Base-by-base conservation (phyloP, 2,113 vertebrate species). In the Hemicordylus capensis region DNA sequence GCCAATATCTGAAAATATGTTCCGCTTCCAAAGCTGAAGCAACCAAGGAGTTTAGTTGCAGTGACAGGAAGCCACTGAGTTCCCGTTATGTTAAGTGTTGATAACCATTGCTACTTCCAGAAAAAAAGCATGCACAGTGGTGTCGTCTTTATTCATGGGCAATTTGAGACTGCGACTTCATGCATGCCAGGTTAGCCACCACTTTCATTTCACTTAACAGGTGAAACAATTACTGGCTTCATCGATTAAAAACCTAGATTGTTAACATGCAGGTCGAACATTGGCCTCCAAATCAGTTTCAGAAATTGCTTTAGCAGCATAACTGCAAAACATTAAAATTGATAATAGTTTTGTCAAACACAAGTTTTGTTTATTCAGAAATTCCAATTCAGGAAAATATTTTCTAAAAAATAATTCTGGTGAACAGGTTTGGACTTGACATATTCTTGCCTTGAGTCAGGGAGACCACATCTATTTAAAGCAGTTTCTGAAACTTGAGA, bases 401-500 rank as follows among this genome's bases (percentile, higher is more conserved):
- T 2, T 73, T 37, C 44, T 1, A 61, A 61, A 28, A 59, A 34
- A 42, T 20, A 37, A 12, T 1, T 51, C 1, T 42, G 69, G 9
- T 0, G 1, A 58, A 54, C 5, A 3, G 63, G 70, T n/a, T 78
- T 75, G 0, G 19, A 15, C 24, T 1, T 37, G 76, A 54, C 34
- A 31, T 73, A 70, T 63, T 14, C 44, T 72, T 72, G 54, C 54
- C 44, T 20, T 28, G 54, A 72, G 20, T 61, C 9, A 61, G 39
- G n/a, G 20, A 79, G 39, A 70, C 10, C 1, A 28, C 24, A 61
- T 70, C 24, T 28, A 81, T 0, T 0, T 3, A 79, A 20, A 90
- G 81, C 67, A 89, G 67, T 89, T 93, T 92, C 90, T 92, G 91
- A 94, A 93, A 92, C 90, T 61, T 86, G 51, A 1, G 31, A 67